phyloP scores from a whole-genome alignment of 2,888 invertebrate species.

The Netelia melanura region DNA sequence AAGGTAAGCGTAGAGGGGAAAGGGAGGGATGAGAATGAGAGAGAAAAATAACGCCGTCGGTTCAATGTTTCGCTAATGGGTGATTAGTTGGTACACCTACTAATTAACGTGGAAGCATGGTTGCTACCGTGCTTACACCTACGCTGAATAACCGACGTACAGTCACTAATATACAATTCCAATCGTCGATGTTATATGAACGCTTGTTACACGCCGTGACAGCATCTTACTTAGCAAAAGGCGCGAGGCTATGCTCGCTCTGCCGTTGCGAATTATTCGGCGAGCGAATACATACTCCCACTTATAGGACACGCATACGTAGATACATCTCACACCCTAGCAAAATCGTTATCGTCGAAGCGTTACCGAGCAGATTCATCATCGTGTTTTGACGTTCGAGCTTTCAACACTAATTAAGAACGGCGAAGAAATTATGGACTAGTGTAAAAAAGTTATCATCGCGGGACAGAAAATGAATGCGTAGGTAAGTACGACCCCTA shows the following conservation, averaged over 20 bases:
- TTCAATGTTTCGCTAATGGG: constrained; percentile 69
- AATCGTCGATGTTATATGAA: constrained; percentile 56
- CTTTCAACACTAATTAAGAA: not conserved
- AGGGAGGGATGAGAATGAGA: not conserved
- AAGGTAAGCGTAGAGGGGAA: not conserved
- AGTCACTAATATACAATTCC: constrained; percentile 53
- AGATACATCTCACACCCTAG: not conserved
- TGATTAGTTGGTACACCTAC: constrained; percentile 67
- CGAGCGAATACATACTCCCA: not conserved
- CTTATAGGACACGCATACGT: constrained; percentile 28
- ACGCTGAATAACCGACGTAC: constrained; percentile 37
- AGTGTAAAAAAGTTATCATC: not conserved
- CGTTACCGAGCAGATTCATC: not conserved
- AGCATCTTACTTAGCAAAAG: constrained; percentile 69
- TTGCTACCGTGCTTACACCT: constrained; percentile 66
- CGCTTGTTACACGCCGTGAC: constrained; percentile 60
- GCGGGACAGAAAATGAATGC: not conserved
- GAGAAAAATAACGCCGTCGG: constrained; percentile 28
- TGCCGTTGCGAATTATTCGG: constrained; percentile 64
- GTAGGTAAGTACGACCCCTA: not conserved
- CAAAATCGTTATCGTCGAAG: not conserved
- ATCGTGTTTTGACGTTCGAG: not conserved
- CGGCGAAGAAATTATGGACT: not conserved
- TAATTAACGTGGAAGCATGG: constrained; percentile 65
- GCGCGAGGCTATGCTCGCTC: constrained; percentile 62